phyloP scores from a whole-genome alignment of 1,140 invertebrate genomes.

The Hermatobates lingyangjiaoensis region DNA sequence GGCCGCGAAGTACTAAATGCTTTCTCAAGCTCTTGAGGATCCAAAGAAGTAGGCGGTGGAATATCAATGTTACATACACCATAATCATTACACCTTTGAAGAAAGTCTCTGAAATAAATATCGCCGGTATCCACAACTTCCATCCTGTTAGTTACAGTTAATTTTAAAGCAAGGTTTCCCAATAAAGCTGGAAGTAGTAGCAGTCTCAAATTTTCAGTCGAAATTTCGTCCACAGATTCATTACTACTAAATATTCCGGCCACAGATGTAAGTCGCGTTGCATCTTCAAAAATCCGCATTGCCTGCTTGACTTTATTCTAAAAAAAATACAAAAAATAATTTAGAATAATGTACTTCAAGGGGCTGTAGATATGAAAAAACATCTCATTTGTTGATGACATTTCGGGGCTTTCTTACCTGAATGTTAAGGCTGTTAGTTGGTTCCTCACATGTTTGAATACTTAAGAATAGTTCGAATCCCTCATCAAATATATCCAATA shows the following conservation, averaged over 20 bases:
- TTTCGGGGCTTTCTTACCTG: constrained; percentile 28
- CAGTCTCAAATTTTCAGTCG: constrained; percentile 68
- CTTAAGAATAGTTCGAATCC: constrained; percentile 35
- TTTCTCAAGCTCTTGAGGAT: neutral
- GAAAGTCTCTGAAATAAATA: constrained; percentile 69
- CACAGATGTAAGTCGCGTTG: constrained; percentile 54
- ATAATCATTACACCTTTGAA: constrained; percentile 60
- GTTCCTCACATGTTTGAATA: constrained; percentile 31
- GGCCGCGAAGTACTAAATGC: constrained; percentile 13
- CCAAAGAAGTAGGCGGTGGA: constrained; percentile 19
- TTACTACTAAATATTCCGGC: constrained; percentile 70
- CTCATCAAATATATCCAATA: constrained; percentile 37
- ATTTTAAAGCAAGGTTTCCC: constrained; percentile 48
- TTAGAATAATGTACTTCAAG: neutral
- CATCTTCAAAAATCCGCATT: constrained; percentile 54
- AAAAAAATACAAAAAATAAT: constrained; percentile 10
- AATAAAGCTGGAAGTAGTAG: constrained; percentile 66
- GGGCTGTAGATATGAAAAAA: neutral
- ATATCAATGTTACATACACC: constrained; percentile 42
- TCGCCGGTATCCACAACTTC: constrained; percentile 52
- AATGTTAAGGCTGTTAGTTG: constrained; percentile 35
- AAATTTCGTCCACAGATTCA: constrained; percentile 69
- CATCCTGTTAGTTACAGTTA: constrained; percentile 35
- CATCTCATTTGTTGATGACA: constrained; percentile 1
- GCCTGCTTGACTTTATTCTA: constrained; percentile 44